Base-by-base conservation (phyloP, 2,888 invertebrate species). In the Eilema depressum region DNA sequence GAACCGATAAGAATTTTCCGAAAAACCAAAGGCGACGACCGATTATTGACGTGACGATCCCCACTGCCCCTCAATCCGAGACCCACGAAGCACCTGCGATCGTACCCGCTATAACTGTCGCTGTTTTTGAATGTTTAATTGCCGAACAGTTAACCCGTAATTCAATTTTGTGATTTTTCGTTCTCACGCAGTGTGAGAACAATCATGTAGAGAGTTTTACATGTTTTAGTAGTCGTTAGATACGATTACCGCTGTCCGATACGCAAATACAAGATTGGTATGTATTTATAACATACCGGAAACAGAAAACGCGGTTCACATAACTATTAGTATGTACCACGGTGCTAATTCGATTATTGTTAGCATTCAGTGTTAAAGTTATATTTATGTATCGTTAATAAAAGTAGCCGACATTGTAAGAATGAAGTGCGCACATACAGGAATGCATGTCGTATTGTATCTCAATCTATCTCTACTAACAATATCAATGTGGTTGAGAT, bases 131-230 rank as follows among this genome's bases (percentile, higher is more conserved):
- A 89, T 87, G 78, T 89, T 91, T 94, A 94, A 95, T 94, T 92
- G 91, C 87, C 85, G 81, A 84, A 93, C 92, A 92, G 93, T 93
- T 94, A 93, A 85, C 77, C 85, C 82, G 87, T 87, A 87, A 90
- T 89, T 91, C 85, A 86, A 87, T 89, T 91, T 86, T 90, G 85
- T 89, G 88, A 89, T 89, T 90, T 88, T 87, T 86, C 86, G 88
- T 94, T 94, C 94, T 93, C 94, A 94, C 94, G 94, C 89, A 86
- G 87, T 93, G 93, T 93, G 93, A 92, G 93, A 93, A 94, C 89
- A 89, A 87, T 88, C 86, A 86, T 70, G 73, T 75, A 76, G 85
- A 87, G 86, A 88, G 85, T 85, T 90, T 88, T 88, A 88, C 88
- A 88, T 86, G 86, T 87, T 87, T 88, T 84, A 84, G 86, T 88